Evolutionary conservation across 2,797 vertebrate species (phyloP), one percentile per base, ranked within the genome.

Genomic region (Trachops cirrhosus): DNA sequence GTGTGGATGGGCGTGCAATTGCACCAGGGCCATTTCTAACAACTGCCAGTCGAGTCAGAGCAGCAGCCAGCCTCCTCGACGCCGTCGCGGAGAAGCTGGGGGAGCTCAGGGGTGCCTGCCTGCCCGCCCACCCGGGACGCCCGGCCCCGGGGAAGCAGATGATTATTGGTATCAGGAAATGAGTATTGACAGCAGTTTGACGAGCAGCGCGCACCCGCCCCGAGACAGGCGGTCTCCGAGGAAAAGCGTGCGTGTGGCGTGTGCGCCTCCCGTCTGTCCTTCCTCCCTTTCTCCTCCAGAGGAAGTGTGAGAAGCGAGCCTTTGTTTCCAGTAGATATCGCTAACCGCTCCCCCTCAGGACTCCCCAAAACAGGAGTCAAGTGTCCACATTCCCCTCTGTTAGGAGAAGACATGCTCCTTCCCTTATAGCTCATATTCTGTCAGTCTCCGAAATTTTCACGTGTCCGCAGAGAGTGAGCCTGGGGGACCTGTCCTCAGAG

Each of bases 21-120:
- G 98, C 99, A 99, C 99, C 99, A 99, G 99, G 99, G 99, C 99
- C 99, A 98, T 99, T 99, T 99, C 99, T 99, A 99, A 99, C 99
- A 99, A 99, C 99, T 98, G 99, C 99, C 99, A 98, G 99, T 99
- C 99, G 98, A 98, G 98, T 98, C 98, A 98, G 98, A 99, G 99
- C 99, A 98, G 98, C 97, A 85, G 98, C 98, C 98, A 98, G 98
- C 97, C 98, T 98, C 99, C 99, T 99, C 98, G 99, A 99, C 98
- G 98, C 98, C 97, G 98, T 98, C 98, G 98, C 98, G 98, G 97
- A 99, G 98, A 98, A 98, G 98, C 98, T 97, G 92, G 57, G 97
- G 97, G 98, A 98, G 97, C 98, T 29, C 16, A 7, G 14, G 22
- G 48, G 46, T 6, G 21, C 48, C 21, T 2, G 57, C 24, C n/a